Evolutionary conservation across 64 coral and sea anemone genomes (phyloP), one percentile per base, ranked within the genome.

Genomic region (Montipora sp.): DNA sequence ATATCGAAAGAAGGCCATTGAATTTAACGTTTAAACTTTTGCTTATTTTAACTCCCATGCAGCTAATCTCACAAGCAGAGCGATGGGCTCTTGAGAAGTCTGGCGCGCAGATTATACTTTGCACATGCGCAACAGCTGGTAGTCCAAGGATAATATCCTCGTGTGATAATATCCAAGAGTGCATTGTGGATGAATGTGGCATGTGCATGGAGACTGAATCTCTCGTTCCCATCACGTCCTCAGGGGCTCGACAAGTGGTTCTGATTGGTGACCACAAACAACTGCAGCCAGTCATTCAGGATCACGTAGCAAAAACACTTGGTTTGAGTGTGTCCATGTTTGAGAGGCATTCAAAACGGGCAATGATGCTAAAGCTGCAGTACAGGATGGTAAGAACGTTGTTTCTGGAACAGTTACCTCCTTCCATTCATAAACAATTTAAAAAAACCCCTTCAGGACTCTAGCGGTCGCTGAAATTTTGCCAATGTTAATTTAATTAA

Each of bases 241-340:
- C 82, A 18, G 77, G 77, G 21, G 96, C 96, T 19, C 43, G 78
- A 16, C 96, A 95, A 66, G 75, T 98, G 11, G 96, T 98, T 27
- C 73, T 98, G 18, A 93, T 98, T 90, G 96, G 96, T 24, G 96
- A 98, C 63, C 96, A 98, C 59, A 98, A 98, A 77, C 96, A 98
- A 22, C 87, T 98, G 5, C 96, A 98, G 65, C 96, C 96, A 23
- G 87, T 98, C 48, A 80, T 98, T 19, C 79, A 75, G 55, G 91
- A 95, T 83, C 86, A 63, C 7, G 87, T 81, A 9, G 96, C 96
- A 5, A 93, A 53, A 36, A 77, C 77, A 46, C 84, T 95, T 36
- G 89, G 84, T 6, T 92, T 98, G 73, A 89, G 60, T 18, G 75
- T 91, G 24, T 98, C 96, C 16, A 98, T 98, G 92, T 98, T 98